Conservation (phyloP, 2,113 vertebrate genomes). For the Accipiter virgatus region DNA sequence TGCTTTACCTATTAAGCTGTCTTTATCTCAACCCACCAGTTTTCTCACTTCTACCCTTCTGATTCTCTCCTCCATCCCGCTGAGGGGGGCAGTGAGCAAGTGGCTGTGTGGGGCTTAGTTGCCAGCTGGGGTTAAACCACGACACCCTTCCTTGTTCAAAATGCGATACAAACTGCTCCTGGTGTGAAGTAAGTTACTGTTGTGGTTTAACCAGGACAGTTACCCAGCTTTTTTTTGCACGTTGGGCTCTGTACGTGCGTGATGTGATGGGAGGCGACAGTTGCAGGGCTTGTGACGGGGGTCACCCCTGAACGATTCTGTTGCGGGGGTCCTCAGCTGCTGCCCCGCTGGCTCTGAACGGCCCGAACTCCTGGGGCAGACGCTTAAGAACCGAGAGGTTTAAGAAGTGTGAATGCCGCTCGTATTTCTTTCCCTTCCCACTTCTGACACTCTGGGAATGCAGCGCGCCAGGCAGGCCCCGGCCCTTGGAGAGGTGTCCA, state of each 20-base stretch:
- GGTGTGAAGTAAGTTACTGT: too few species aligned
- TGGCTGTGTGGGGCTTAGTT: too few species aligned
- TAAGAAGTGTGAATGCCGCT: neutral
- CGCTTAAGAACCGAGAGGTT: fast-evolving
- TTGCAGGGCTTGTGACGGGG: fast-evolving
- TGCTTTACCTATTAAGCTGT: too few species aligned
- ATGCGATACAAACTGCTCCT: fast-evolving
- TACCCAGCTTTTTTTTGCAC: too few species aligned
- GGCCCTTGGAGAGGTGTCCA: fast-evolving
- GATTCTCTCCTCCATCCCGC: too few species aligned
- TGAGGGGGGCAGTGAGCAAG: too few species aligned
- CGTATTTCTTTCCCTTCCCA: neutral
- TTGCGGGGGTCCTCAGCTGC: neutral
- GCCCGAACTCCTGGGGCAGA: fast-evolving
- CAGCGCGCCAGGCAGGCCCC: fast-evolving
- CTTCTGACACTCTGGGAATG: fast-evolving
- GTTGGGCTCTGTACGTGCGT: fast-evolving
- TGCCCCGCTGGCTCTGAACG: neutral
- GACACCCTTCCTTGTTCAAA: neutral
- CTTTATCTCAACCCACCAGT: too few species aligned
- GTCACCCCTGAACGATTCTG: fast-evolving
- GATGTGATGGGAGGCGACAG: fast-evolving
- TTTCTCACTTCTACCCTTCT: too few species aligned
- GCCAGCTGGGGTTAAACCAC: too few species aligned
- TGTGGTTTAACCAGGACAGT: too few species aligned